Percentiles rank a stretch among this genome's conserved stretches.
phyloP scores from a whole-genome alignment of 2,797 vertebrate species.

The Danio choprae region DNA sequence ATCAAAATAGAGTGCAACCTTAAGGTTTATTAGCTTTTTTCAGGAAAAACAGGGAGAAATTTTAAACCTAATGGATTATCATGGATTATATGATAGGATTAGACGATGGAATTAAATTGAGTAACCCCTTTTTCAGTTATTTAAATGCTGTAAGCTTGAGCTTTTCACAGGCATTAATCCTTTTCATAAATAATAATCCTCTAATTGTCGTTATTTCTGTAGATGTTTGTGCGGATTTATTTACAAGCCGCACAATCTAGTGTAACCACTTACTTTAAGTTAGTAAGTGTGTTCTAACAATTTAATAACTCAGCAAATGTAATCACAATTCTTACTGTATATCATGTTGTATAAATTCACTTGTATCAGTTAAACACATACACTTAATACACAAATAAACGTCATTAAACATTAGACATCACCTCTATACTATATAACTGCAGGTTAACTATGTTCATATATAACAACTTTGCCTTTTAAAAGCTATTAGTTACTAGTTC shows the following conservation, averaged over 20 bases:
- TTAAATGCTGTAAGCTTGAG: neutral
- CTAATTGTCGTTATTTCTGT: neutral
- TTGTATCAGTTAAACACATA: neutral
- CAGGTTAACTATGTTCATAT: no score
- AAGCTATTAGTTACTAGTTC: no score
- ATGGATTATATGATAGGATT: slow-evolving; percentile 6
- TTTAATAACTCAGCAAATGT: no score
- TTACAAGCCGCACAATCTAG: neutral
- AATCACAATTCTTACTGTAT: neutral
- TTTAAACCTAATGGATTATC: neutral
- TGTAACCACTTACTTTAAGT: neutral
- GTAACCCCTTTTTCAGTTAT: neutral
- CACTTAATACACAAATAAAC: no score
- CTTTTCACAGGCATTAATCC: neutral
- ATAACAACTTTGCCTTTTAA: no score
- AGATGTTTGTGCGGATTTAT: neutral
- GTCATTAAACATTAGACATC: no score
- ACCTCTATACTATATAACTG: no score
- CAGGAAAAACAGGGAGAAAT: neutral
- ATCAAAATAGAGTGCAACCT: neutral
- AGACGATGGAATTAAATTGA: slow-evolving; percentile 1
- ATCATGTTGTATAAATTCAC: neutral
- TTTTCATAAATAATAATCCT: slow-evolving; percentile 4
- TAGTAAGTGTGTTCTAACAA: neutral
- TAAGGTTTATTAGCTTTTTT: neutral